phyloP scores from a whole-genome alignment of 2,888 invertebrate species.

The Notodonta dromedarius region DNA sequence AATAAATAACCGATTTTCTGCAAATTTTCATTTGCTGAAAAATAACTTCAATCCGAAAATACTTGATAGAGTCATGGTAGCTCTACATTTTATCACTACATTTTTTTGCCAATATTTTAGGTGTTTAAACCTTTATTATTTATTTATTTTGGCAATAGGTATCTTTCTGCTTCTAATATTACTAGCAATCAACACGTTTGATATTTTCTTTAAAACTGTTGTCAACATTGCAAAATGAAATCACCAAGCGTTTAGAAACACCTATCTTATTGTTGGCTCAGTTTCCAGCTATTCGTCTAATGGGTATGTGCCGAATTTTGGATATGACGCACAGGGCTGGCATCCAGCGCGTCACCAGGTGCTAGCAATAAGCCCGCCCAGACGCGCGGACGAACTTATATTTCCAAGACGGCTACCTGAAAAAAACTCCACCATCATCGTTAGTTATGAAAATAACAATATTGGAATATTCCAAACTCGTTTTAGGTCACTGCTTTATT shows the following conservation, averaged over 20 bases:
- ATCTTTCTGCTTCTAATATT: too few relatives aligned
- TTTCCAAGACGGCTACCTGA: constrained; percentile 36
- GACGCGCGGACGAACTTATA: constrained; percentile 16
- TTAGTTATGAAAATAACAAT: constrained; percentile 23
- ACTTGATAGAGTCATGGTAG: too few relatives aligned
- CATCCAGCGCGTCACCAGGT: constrained; percentile 57
- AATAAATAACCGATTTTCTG: too few relatives aligned
- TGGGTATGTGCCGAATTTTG: constrained; percentile 52
- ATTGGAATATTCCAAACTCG: constrained; percentile 31
- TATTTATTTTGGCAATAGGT: too few relatives aligned
- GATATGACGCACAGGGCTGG: constrained; percentile 57
- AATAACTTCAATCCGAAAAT: too few relatives aligned
- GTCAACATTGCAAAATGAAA: constrained; percentile 17
- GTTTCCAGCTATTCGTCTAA: constrained; percentile 48
- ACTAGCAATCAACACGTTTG: background rate
- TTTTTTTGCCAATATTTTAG: too few relatives aligned
- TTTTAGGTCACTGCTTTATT: constrained; percentile 29
- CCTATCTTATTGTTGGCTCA: constrained; percentile 53
- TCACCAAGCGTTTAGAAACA: constrained; percentile 21
- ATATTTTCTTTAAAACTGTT: background rate
- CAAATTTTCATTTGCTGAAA: too few relatives aligned
- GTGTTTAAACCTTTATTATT: too few relatives aligned
- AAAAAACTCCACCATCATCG: constrained; percentile 17
- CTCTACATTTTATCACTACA: too few relatives aligned
- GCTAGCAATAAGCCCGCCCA: constrained; percentile 58